Percentiles rank a stretch among this genome's conserved stretches.
These are phyloP conservation scores for Campylomormyrus tamandua DNA, from an alignment of 2,113 vertebrate species.

Conservation along the genomic window DNA sequence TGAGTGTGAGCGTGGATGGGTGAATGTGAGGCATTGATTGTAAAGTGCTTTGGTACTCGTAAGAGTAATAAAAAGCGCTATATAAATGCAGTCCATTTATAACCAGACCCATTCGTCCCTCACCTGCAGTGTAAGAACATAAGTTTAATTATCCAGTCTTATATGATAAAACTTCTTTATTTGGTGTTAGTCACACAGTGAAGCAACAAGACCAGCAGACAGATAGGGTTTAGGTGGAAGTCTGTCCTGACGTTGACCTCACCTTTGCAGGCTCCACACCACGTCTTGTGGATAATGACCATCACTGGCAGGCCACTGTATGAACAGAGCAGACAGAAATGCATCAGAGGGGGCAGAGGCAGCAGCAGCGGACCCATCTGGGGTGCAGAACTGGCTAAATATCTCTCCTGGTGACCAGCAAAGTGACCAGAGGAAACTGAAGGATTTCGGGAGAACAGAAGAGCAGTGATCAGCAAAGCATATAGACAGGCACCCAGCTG, in stretches of 20 bases:
- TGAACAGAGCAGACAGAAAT: background rate
- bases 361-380: background rate
- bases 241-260: slow-evolving; percentile 20
- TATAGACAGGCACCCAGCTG: background rate
- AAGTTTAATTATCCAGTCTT: background rate
- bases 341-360: background rate
- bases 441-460: background rate
- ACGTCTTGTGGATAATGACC: slow-evolving; percentile 94
- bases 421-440: background rate
- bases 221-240: background rate
- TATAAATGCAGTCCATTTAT: too few species aligned
- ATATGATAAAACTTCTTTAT: background rate
- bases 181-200: background rate
- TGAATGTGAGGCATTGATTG: too few species aligned
- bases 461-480: background rate
- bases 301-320: slow-evolving; percentile 85
- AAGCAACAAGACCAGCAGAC: background rate
- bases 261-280: slow-evolving; percentile 99
- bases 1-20: too few species aligned
- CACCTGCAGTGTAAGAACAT: background rate
- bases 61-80: too few species aligned
- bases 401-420: background rate
- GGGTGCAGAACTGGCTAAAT: background rate
- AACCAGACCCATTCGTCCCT: background rate
- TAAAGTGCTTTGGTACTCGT: too few species aligned